Base-by-base conservation (phyloP, 92 coral and sea anemone species). In the Nematostella vectensis region DNA sequence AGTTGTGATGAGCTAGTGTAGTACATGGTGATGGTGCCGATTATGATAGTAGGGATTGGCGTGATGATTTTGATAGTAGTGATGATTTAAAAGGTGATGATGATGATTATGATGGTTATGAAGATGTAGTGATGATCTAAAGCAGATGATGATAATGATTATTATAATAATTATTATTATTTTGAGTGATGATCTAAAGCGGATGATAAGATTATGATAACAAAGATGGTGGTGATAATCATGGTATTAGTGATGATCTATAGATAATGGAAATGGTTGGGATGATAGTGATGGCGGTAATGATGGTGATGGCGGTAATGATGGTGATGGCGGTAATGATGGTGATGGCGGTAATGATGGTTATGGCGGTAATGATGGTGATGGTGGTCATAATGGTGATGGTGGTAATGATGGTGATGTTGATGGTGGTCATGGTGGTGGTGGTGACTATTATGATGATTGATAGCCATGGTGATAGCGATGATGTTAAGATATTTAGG, bases 221-320 rank as follows among this genome's bases (percentile, higher is more conserved):
- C n/a, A n/a, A n/a, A n/a, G n/a, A n/a, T 51, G 23, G 57, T 15
- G 1, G 22, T 19, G n/a, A 19, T 3, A 19, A n/a, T 51, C 57
- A 51, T 51, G 61, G 3, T 21, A 3, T 26, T 28, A 50, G 38
- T 55, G 11, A 16, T 21, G 55, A 2, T 27, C 61, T 3, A 24
- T 1, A 13, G 12, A 2, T 6, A 24, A 31, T 54, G 43, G 9
- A 3, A 16, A 54, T 54, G 17, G 11, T 11, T 19, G 13, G n/a
- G 16, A 6, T 54, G 19, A 4, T 24, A 21, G 54, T 48, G n/a
- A 11, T 48, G 25, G 44, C 16, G 44, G n/a, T 37, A 16, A 37
- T 37, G n/a, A 37, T 37, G 44, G 44, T 37, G 44, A 37, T 10
- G n/a, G 44, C n/a, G n/a, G n/a, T n/a, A n/a, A n/a, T n/a, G n/a